These are phyloP conservation scores for Brachionus rubens DNA, from an alignment of 1,140 invertebrate species.

Conservation along the genomic window DNA sequence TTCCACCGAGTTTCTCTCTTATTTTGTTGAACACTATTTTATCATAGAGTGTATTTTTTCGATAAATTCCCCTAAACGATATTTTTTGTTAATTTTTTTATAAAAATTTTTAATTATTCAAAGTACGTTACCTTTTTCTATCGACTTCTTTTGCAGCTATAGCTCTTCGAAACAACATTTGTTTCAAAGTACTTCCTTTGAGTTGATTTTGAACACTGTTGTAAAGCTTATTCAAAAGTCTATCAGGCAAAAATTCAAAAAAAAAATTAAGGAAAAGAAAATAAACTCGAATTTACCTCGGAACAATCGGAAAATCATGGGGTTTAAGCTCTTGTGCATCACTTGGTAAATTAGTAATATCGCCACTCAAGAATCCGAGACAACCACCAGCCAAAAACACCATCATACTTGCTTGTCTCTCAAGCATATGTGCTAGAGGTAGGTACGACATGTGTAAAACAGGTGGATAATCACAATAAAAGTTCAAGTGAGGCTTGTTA, in stretches of 20 bases:
- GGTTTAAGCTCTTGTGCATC: constrained; percentile 88
- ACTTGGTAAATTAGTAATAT: constrained; percentile 80
- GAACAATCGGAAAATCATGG: constrained; percentile 88
- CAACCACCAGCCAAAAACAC: constrained; percentile 20
- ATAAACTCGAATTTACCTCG: constrained; percentile 56
- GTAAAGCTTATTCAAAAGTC: constrained; percentile 80
- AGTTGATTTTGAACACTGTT: constrained; percentile 32
- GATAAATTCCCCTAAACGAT: constrained; percentile 12
- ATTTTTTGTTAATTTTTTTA: neutral
- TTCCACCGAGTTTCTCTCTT: constrained; percentile 83
- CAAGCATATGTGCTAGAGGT: constrained; percentile 37
- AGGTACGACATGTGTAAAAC: constrained; percentile 39
- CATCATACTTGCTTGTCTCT: constrained; percentile 28
- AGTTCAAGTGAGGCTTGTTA: constrained; percentile 25
- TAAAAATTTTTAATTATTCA: neutral
- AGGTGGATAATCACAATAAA: neutral
- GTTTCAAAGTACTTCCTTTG: constrained; percentile 15
- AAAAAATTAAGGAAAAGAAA: neutral
- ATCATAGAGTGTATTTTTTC: constrained; percentile 57
- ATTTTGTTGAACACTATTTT: constrained; percentile 81
- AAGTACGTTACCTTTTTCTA: constrained; percentile 43
- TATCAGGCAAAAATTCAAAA: neutral
- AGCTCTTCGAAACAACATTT: constrained; percentile 17
- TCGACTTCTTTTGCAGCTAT: constrained; percentile 40
- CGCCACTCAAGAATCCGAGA: constrained; percentile 88